Evolutionary conservation across 2,888 invertebrate species (phyloP), one percentile per base, ranked within the genome.

Genomic region (Perizoma affinitatum): DNA sequence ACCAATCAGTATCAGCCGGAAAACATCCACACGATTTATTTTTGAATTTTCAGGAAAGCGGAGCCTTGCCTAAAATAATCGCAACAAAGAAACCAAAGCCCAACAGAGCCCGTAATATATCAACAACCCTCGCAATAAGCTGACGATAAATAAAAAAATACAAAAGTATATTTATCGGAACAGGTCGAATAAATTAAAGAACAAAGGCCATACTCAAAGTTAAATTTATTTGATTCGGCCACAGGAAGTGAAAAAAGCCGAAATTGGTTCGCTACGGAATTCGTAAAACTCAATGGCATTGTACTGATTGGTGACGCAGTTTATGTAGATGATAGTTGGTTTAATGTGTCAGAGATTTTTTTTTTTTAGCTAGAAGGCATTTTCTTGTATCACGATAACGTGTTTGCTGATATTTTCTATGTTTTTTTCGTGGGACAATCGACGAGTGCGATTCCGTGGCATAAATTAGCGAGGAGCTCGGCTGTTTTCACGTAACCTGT

Each of bases 151-250:
- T 79, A 78, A 75, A 76, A 38, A 78, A 73, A 67, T 50, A 70
- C 70, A 72, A 73, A 78, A 74, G 66, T 66, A 63, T 74, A 71
- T 76, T 75, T 72, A 75, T 75, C 68, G 73, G 65, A 69, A 73
- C 77, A 75, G 71, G 69, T 71, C 74, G 75, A 75, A 80, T 78
- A 80, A 80, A 80, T 80, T 78, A 74, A 73, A 72, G 76, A 75
- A 80, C 79, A 80, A 79, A 76, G 70, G 71, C 60, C 61, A 65
- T 61, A 57, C 61, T 61, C 65, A 66, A 64, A 67, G 72, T 80
- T 78, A 73, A 79, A 80, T 82, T 80, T 76, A 77, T 81, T 81
- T 82, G 76, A 82, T 80, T 73, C 75, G 54, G 61, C 71, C 75
- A 63, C 75, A 70, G 67, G 72, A 78, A 78, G 75, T 72, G 75